These are phyloP conservation scores for Zygaena filipendulae DNA, from an alignment of 2,888 invertebrate species.

Conservation along the genomic window DNA sequence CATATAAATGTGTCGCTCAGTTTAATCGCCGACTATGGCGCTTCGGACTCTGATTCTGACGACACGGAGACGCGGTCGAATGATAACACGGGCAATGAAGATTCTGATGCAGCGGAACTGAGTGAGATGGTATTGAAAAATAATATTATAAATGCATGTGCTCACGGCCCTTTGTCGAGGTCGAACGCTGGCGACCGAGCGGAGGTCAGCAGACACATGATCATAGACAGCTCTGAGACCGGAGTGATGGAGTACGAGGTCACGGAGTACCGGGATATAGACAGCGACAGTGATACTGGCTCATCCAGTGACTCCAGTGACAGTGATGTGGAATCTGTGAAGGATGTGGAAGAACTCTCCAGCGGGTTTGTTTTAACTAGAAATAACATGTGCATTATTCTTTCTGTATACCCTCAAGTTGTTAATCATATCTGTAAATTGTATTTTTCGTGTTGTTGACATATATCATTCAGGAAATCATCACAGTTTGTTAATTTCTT, in stretches of 20 bases:
- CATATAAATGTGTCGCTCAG: conserved; percentile 59
- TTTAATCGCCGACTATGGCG: conserved; percentile 56
- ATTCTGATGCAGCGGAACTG: conserved; percentile 46
- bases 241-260: conserved; percentile 56
- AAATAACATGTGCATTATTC: too few relatives aligned
- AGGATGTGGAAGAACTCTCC: conserved; percentile 50
- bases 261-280: conserved; percentile 48
- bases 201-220: conserved; percentile 49
- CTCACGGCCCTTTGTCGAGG: conserved; percentile 50
- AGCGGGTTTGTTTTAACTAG: too few relatives aligned
- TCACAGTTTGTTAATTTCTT: too few relatives aligned
- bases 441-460: background rate
- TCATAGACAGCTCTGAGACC: conserved; percentile 51
- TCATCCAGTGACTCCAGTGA: conserved; percentile 46
- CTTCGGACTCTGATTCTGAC: conserved; percentile 56
- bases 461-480: background rate
- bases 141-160: conserved; percentile 61
- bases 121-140: conserved; percentile 63
- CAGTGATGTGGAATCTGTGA: conserved; percentile 54
- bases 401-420: conserved; percentile 1
- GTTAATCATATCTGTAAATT: background rate
- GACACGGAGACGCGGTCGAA: conserved; percentile 40
- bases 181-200: conserved; percentile 27
- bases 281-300: conserved; percentile 42
- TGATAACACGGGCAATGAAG: conserved; percentile 34